Base-by-base conservation (phyloP, 2,888 invertebrate species). In the Plebejus argus region DNA sequence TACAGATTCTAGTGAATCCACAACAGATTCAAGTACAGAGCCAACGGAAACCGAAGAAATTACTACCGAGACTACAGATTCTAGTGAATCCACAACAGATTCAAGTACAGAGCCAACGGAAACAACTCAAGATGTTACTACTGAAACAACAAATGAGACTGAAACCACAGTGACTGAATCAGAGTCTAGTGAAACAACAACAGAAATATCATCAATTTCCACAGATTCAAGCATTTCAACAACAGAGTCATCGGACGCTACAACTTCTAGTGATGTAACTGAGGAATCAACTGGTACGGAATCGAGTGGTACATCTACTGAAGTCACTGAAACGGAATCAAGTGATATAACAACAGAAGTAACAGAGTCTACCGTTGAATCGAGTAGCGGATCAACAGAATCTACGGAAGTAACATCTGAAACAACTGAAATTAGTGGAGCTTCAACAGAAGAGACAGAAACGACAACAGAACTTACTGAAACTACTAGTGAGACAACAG, bases 141-240 rank as follows among this genome's bases (percentile, higher is more conserved):
- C 66, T 49, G 56, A 72, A 33, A 71, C 39, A 6, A 77, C 49
- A 53, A 10, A 61, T 61, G 80, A 78, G n/a, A 77, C 77, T n/a
- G 79, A 75, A 39, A 70, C 74, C 1, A 78, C 79, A 33, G 78
- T 78, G 61, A 75, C 77, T 61, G 79, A 78, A 12, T 77, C 78
- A 18, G 80, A 75, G 20, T 74, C 61, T 5, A 77, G 78, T 35
- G 78, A 78, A 12, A 66, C 12, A 72, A 66, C 53, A 18, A 23
- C 77, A 28, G 28, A 28, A 18, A 66, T 76, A 61, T 23, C 76
- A 39, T 56, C 23, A 5, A 28, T 74, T 28, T 45, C 74, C 28
- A 74, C 49, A n/a, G 76, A 76, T 10, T 33, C 15, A 56, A 58
- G 56, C 15, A 23, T 35, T 45, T 77, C 49, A 53, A 72, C 77